Evolutionary conservation across 2,113 vertebrate genomes (phyloP), one percentile per base, ranked within the genome.

Genomic region (Sander vitreus): DNA sequence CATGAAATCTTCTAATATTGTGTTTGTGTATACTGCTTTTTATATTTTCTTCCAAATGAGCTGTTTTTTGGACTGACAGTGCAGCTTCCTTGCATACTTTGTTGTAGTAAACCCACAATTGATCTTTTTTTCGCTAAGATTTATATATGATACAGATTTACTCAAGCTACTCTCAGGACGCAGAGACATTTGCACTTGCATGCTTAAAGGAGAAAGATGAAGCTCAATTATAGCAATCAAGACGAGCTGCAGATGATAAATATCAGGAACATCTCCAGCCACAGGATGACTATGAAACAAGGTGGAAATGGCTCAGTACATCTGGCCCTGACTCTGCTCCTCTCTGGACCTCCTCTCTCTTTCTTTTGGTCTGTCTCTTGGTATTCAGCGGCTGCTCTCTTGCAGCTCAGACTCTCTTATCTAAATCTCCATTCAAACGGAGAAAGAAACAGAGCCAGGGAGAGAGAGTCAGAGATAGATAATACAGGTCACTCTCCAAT

Each of bases 401-500:
- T 80, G 74, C 88, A 89, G 90, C 93, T 91, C 91, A 84, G 81
- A 85, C 84, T 88, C 84, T 92, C 91, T 93, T 94, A 94, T 94
- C 93, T 94, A 93, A 91, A 91, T 92, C 93, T 92, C 89, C 88
- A 90, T 91, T 92, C 88, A 88, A 90, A 82, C 80, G 23, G 81
- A 84, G 88, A 89, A 76, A 91, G 76, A 91, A 90, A 83, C 84
- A 77, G 83, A 80, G 85, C 71, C 1, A 76, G 36, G 50, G 76
- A 71, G 85, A 83, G 87, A 36, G 76, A 86, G 88, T 78, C 80
- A 86, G 80, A 80, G 83, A 92, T 66, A 85, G 93, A 93, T 93
- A 93, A 93, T 92, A 81, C 93, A 91, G 93, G 93, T 93, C 93
- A 92, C 89, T 93, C 89, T 88, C 87, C 93, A 92, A 93, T 91